Conservation (phyloP, 2,113 vertebrate genomes). For the Aythya baeri region DNA sequence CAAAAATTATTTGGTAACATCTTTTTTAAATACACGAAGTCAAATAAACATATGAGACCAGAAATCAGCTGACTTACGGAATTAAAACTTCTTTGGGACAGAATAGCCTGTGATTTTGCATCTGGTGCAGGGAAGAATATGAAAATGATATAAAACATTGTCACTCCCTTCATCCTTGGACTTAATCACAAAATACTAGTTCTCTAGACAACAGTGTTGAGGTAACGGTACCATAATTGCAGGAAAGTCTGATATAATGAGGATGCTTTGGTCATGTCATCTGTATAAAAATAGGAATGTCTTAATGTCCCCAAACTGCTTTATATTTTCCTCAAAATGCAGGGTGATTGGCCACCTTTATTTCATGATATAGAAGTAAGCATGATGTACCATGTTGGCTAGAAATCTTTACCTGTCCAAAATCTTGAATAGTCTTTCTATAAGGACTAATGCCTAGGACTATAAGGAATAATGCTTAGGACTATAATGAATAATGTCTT, state of each 20-base stretch:
- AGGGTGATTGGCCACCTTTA: not conserved
- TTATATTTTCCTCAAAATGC: not conserved
- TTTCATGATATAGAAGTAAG: not conserved
- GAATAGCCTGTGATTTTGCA: not conserved
- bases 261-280: not conserved
- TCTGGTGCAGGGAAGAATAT: not conserved
- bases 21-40: not conserved
- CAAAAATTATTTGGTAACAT: not conserved
- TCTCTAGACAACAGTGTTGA: not conserved
- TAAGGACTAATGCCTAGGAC: not conserved
- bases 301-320: not conserved
- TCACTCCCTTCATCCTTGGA: not conserved
- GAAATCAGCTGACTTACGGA: not conserved
- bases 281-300: not conserved
- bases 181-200: not conserved
- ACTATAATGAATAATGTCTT: not conserved
- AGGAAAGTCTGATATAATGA: not conserved
- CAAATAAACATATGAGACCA: not conserved
- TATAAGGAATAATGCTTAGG: not conserved
- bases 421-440: not conserved
- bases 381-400: not conserved
- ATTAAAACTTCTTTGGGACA: not conserved
- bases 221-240: not conserved
- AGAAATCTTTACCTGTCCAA: not conserved
- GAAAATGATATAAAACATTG: not conserved